phyloP scores from a whole-genome alignment of 2,888 invertebrate species.

The Clanis bilineata region DNA sequence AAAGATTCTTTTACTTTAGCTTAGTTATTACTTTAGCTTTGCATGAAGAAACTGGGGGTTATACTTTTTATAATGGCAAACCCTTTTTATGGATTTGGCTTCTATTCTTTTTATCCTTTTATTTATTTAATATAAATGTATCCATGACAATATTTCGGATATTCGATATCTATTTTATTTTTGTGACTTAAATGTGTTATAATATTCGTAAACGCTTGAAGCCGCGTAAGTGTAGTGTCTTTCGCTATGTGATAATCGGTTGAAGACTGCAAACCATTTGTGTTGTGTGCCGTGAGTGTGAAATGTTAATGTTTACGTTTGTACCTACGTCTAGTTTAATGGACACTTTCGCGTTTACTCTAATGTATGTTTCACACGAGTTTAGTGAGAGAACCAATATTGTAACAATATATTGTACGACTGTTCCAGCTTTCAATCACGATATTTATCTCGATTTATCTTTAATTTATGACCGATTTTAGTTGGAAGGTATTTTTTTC shows the following conservation, averaged over 20 bases:
- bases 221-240: slow-evolving; percentile 55
- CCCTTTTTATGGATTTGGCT: not conserved
- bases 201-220: slow-evolving; percentile 36
- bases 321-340: slow-evolving; percentile 60
- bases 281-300: slow-evolving; percentile 72
- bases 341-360: slow-evolving; percentile 32
- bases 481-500: too few species aligned
- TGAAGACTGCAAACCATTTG: slow-evolving; percentile 72
- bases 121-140: too few species aligned
- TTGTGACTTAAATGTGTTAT: not conserved
- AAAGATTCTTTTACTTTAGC: too few species aligned
- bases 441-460: too few species aligned
- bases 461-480: too few species aligned
- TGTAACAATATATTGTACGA: too few species aligned
- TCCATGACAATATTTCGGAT: not conserved
- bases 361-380: slow-evolving; percentile 34
- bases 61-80: too few species aligned
- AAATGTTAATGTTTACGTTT: slow-evolving; percentile 61
- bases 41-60: too few species aligned
- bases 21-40: too few species aligned
- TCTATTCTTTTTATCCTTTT: too few species aligned
- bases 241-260: slow-evolving; percentile 72
- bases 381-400: slow-evolving; percentile 14
- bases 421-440: too few species aligned
- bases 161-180: not conserved